Percentiles rank a stretch among this genome's conserved stretches.
phyloP scores from a whole-genome alignment of 2,113 vertebrate species.

The Pyrgilauda ruficollis region DNA sequence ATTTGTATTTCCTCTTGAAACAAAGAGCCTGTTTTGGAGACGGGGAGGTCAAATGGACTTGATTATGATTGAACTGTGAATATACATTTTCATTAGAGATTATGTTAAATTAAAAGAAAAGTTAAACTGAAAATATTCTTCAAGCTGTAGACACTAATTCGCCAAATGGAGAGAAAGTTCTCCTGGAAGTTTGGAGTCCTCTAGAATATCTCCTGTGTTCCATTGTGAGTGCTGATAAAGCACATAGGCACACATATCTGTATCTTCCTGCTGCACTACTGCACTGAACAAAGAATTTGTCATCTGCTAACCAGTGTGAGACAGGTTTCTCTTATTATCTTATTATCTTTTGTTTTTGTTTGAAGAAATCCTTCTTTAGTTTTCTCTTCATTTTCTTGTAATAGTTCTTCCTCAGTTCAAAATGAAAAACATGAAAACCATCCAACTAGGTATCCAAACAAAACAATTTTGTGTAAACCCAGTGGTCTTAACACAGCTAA shows the following conservation, averaged over 20 bases:
- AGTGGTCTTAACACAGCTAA: slow-evolving; percentile 44
- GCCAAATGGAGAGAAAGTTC: not conserved
- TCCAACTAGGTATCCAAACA: slow-evolving; percentile 37
- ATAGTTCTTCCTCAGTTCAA: not conserved
- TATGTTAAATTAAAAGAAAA: not conserved
- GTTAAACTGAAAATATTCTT: not conserved
- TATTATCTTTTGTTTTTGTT: not conserved
- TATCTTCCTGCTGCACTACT: not conserved
- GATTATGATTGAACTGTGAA: not conserved
- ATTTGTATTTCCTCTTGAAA: not conserved
- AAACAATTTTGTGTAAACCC: slow-evolving; percentile 56
- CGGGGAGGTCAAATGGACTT: not conserved
- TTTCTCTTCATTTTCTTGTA: not conserved
- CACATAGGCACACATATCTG: not conserved
- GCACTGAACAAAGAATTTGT: not conserved
- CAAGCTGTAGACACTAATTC: not conserved
- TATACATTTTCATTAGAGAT: not conserved
- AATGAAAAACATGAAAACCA: not conserved
- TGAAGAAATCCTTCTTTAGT: not conserved
- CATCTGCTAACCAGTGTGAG: not conserved
- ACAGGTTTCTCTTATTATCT: not conserved
- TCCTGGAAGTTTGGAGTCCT: not conserved
- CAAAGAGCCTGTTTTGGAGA: not conserved
- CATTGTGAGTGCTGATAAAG: not conserved
- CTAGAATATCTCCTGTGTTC: not conserved